phyloP scores from a whole-genome alignment of 2,797 vertebrate species.

The Lycodopsis pacificus region DNA sequence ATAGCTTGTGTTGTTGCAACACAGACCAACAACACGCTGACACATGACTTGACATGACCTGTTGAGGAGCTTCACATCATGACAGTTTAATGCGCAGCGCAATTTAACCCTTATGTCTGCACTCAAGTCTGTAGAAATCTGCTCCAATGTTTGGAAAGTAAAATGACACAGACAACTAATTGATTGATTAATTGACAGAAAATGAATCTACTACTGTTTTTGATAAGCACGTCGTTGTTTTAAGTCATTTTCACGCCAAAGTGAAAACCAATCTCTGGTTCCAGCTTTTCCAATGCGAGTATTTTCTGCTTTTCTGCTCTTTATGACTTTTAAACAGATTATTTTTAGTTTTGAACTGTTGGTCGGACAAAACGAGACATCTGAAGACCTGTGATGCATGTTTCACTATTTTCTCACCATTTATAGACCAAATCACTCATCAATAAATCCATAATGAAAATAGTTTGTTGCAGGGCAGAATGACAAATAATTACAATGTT shows the following conservation, averaged over 20 bases:
- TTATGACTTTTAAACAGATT: background rate
- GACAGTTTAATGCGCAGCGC: constrained; percentile 42
- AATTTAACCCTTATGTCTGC: constrained; percentile 29
- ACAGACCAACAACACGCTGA: constrained; percentile 6
- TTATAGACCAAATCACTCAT: background rate
- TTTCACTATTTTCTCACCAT: background rate
- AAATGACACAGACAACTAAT: background rate
- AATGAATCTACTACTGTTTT: background rate
- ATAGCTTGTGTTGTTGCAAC: background rate
- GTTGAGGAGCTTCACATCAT: constrained; percentile 19
- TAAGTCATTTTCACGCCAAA: background rate
- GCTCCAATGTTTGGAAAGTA: constrained; percentile 9
- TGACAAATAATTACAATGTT: background rate
- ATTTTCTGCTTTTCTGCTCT: background rate
- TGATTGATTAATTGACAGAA: background rate
- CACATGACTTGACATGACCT: constrained; percentile 16
- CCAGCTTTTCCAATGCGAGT: background rate
- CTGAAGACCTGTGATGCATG: background rate
- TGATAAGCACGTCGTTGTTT: background rate
- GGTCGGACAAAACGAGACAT: background rate
- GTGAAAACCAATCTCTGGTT: background rate
- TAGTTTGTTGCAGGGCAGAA: background rate
- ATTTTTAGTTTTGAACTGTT: background rate
- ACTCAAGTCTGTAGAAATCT: background rate
- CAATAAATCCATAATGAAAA: background rate